Evolutionary conservation across 2,797 vertebrate genomes (phyloP), one percentile per base, ranked within the genome.

Genomic region (Chrysocyon brachyurus): DNA sequence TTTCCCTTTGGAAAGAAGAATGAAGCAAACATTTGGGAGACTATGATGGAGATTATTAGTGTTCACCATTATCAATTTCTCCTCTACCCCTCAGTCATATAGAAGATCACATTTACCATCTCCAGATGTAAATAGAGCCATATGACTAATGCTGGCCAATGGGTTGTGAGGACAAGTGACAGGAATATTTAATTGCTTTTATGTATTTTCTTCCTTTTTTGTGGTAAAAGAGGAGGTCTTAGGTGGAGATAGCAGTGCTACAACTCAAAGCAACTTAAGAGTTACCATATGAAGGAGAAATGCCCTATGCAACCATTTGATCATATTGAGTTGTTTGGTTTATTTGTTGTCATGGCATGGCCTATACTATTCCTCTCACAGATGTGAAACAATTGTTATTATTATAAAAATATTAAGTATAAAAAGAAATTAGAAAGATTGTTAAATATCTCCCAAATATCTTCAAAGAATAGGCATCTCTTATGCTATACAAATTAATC

Each of bases 121-220:
- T 70, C 21, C 36, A 33, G 64, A 68, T 66, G n/a, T 54, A 86
- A n/a, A 33, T 54, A 85, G 10, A 28, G 15, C 31, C 72, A n/a
- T 11, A 14, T 75, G 56, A 77, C 31, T 66, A 54, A 49, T 68
- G 21, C 22, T 24, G 46, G 46, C 72, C 57, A 89, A 49, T 63
- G 31, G 46, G 49, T 49, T 68, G 31, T 68, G 83, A 86, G 46
- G 7, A 86, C 31, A 86, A 86, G 64, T 89, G 87, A 63, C 57
- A 89, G 87, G 72, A 63, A 46, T 9, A 89, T 52, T 77, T 63
- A 89, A 33, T 77, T 77, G 28, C 40, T 77, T 89, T 89, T 89
- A 72, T 63, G 57, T 63, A 49, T 6, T 63, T 4, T 33, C 31
- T n/a, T 52, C 31, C 57, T 49, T 33, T 89, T 89, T 89, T 63